Conservation (phyloP, 2,113 vertebrate genomes). For the Agapornis roseicollis region DNA sequence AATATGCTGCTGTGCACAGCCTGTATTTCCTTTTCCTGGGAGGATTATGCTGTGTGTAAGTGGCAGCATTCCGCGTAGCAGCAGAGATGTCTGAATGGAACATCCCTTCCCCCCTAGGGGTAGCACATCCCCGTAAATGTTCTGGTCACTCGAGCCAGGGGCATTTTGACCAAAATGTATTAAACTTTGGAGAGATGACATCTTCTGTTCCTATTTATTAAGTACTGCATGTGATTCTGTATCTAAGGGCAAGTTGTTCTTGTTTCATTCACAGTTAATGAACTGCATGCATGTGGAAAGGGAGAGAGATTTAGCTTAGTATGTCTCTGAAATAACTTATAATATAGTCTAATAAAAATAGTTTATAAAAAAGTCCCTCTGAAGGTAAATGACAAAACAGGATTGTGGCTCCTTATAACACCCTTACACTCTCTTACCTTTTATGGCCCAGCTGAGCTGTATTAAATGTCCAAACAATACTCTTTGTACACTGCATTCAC, state of each 20-base stretch:
- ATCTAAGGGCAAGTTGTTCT: neutral
- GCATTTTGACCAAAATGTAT: neutral
- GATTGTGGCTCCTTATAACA: neutral
- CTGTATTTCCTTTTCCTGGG: neutral
- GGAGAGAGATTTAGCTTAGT: neutral
- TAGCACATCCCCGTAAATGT: neutral
- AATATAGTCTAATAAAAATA: neutral
- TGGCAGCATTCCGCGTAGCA: neutral
- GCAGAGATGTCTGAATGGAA: neutral
- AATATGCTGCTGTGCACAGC: neutral
- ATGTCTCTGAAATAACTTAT: neutral
- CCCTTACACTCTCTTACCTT: neutral
- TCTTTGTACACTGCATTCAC: neutral
- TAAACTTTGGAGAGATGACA: neutral
- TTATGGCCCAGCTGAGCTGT: neutral
- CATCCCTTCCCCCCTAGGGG: neutral
- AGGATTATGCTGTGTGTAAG: neutral
- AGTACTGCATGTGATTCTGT: neutral
- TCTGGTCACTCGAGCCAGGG: neutral
- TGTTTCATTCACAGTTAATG: neutral
- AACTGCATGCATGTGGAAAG: neutral
- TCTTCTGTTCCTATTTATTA: neutral
- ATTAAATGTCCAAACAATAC: neutral
- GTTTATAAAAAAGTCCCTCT: neutral
- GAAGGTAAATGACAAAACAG: neutral